Base-by-base conservation (phyloP, 2,113 vertebrate species). In the Fulmarus glacialis region DNA sequence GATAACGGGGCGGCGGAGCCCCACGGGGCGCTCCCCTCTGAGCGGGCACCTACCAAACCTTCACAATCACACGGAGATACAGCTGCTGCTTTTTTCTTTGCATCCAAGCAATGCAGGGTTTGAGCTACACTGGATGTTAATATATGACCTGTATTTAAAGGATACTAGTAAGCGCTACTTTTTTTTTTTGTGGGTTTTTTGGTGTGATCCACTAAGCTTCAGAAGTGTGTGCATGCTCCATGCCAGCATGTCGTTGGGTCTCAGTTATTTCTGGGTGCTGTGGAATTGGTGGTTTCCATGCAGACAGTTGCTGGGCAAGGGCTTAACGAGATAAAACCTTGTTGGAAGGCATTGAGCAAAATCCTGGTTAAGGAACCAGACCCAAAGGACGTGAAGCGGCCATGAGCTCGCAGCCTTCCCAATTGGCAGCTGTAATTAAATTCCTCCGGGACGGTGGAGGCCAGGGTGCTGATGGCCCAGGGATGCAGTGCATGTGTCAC, bases 171-270 rank as follows among this genome's bases (percentile, higher is more conserved):
- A 91, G 40, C 4, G 3, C 29, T 82, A 4, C 23, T 10, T 52
- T 13, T 17, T 12, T 50, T 19, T 45, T 45, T 23, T 32, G 59
- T 40, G 59, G 40, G 12, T 68, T 62, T 64, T 42, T 42, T 89
- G 38, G 60, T 3, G 9, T 75, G 81, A 26, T 93, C 19, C 30
- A 15, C 93, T 55, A 29, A 79, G 81, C 64, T 27, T 0, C 72
- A 64, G 86, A 67, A 66, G 73, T 3, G 53, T 73, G 92, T 96
- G 95, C 91, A 87, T 94, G 95, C 58, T 75, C 62, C 26, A 4
- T 32, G 45, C 66, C 78, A 62, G 87, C 96, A 86, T 38, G 87
- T 2, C 43, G 26, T 63, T 34, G 82, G 66, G 70, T 47, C 58
- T 82, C 77, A 21, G 19, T 9, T 89, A 36, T 29, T 80, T 84